Evolutionary conservation across 2,888 invertebrate genomes (phyloP).

Genomic region (Drosophila tanythrix): DNA sequence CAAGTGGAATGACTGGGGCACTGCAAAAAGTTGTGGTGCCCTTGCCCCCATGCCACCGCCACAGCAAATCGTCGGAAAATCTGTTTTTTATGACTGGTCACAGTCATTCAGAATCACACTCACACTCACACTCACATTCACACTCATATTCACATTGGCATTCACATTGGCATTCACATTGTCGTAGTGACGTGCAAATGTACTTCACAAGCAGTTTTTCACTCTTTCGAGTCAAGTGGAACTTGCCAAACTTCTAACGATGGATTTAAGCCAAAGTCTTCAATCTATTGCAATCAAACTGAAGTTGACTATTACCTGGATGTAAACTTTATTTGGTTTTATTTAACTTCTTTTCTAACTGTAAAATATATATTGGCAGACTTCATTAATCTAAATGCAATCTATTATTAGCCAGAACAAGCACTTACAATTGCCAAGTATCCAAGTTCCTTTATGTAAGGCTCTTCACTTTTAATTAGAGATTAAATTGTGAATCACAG

Average conservation of each 20-base stretch:
- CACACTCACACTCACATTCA: conserved; percentile 16
- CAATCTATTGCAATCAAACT: background rate
- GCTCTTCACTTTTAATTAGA: background rate
- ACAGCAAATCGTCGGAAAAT: conserved; percentile 61
- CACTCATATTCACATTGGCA: conserved; percentile 2
- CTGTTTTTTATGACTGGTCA: conserved; percentile 68
- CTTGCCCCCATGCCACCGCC: background rate
- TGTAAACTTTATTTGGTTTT: too few relatives aligned
- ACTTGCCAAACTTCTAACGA: conserved; percentile 22
- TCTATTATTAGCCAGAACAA: background rate
- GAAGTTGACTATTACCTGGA: background rate
- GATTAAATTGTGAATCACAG: background rate
- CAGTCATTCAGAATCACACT: conserved; percentile 39
- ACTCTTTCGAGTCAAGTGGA: conserved; percentile 24
- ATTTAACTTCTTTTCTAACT: background rate
- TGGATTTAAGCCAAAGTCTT: conserved; percentile 5
- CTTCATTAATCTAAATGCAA: background rate
- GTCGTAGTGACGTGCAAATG: conserved; percentile 68
- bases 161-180: conserved; percentile 20
- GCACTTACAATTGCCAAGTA: background rate
- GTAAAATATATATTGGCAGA: background rate
- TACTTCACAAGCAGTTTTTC: conserved; percentile 53
- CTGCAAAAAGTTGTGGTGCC: conserved; percentile 8
- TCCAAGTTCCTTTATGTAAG: background rate
- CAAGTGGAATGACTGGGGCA: conserved; percentile 17